Evolutionary conservation across 1,140 invertebrate genomes (phyloP).

Genomic region (Ptiloglossa arizonensis): DNA sequence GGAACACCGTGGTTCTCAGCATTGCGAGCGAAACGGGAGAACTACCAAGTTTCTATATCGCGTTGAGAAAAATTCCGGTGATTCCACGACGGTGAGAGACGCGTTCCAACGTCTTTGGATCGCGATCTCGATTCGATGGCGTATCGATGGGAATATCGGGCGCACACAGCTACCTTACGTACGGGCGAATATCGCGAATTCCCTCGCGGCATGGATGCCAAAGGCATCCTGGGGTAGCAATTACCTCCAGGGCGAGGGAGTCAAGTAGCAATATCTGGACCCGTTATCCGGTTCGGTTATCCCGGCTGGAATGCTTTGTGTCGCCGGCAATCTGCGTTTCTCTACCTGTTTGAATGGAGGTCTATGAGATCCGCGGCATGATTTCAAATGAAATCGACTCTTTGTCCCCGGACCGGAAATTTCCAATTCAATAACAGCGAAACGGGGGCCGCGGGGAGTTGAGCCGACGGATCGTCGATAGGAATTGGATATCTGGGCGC

Average conservation of each 20-base stretch:
- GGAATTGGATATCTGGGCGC: slow-evolving; percentile 4
- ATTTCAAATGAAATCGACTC: slow-evolving; percentile 55
- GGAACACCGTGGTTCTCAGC: too few species aligned
- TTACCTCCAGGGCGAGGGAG: slow-evolving; percentile 64
- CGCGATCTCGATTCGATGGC: background rate
- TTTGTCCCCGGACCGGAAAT: slow-evolving; percentile 42
- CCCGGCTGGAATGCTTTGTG: slow-evolving; percentile 79
- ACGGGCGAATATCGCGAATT: slow-evolving; percentile 60
- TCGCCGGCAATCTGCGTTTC: slow-evolving; percentile 60
- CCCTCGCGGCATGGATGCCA: slow-evolving; percentile 49
- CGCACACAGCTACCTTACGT: slow-evolving; percentile 42
- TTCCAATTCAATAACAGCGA: slow-evolving; percentile 47
- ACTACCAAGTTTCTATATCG: too few species aligned
- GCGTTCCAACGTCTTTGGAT: background rate
- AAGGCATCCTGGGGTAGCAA: slow-evolving; percentile 63
- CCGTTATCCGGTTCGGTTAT: slow-evolving; percentile 70
- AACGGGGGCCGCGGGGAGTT: background rate
- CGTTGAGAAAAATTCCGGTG: too few species aligned
- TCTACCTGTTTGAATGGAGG: slow-evolving; percentile 50
- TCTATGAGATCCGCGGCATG: slow-evolving; percentile 47
- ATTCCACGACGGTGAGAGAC: too few species aligned
- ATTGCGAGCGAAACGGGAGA: too few species aligned
- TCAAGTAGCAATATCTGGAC: slow-evolving; percentile 80
- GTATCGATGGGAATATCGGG: slow-evolving; percentile 4
- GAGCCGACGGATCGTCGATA: slow-evolving; percentile 17